Evolutionary conservation across 2,888 invertebrate species (phyloP).

Genomic region (Acrocera orbiculus): DNA sequence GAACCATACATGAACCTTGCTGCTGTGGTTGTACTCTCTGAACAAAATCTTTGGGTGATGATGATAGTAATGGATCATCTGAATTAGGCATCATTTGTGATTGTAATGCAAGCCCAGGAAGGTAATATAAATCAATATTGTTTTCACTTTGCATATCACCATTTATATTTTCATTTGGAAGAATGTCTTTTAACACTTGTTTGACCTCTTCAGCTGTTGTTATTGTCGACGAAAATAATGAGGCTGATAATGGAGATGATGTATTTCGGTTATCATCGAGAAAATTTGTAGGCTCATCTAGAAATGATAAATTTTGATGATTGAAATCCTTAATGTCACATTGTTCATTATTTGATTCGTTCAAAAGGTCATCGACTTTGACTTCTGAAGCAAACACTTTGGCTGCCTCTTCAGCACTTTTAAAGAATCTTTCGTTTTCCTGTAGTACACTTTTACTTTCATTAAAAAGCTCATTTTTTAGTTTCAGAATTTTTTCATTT

Average conservation of each 20-base stretch:
- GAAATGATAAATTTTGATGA: conserved; percentile 29
- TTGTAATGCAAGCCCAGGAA: conserved; percentile 39
- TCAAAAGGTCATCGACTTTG: conserved; percentile 27
- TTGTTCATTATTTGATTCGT: conserved; percentile 22
- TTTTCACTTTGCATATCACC: conserved; percentile 35
- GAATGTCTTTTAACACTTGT: conserved; percentile 66
- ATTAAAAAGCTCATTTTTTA: conserved; percentile 20
- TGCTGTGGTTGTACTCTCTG: conserved; percentile 15
- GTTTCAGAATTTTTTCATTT: conserved; percentile 28
- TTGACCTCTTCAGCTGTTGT: conserved; percentile 76
- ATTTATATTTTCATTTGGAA: conserved; percentile 56
- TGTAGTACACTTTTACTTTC: conserved; percentile 22
- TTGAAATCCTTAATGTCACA: conserved; percentile 29
- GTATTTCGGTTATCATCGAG: conserved; percentile 50
- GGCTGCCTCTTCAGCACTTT: conserved; percentile 11
- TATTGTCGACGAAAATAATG: conserved; percentile 64
- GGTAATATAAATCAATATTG: conserved; percentile 29
- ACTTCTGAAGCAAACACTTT: conserved; percentile 21
- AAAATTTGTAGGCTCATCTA: conserved; percentile 31
- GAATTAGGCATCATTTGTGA: conserved; percentile 78
- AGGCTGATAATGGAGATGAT: conserved; percentile 65
- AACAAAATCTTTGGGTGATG: conserved; percentile 63
- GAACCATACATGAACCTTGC: neutral
- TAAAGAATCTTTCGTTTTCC: conserved; percentile 18
- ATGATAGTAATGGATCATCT: conserved; percentile 67